Evolutionary conservation across 1,140 invertebrate species (phyloP).

Genomic region (Camponotus floridanus): DNA sequence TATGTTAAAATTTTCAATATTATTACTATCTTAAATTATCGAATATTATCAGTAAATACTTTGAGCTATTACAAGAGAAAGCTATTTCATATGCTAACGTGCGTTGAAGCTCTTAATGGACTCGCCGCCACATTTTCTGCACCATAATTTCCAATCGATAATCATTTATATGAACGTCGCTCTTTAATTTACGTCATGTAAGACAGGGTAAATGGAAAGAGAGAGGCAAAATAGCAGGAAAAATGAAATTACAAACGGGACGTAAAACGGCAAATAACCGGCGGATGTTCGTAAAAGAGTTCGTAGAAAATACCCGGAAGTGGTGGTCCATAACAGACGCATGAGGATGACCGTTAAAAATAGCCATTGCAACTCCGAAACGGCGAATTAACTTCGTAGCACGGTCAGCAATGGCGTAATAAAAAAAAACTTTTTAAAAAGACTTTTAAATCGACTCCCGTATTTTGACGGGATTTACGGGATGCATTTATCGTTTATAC

Average conservation of each 20-base stretch:
- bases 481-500: slow-evolving; percentile 14
- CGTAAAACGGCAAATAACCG: slow-evolving; percentile 40
- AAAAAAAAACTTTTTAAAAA: slow-evolving; percentile 43
- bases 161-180: slow-evolving; percentile 33
- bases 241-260: slow-evolving; percentile 49
- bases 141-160: slow-evolving; percentile 31
- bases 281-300: slow-evolving; percentile 34
- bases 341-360: slow-evolving; percentile 11
- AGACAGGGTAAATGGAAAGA: slow-evolving; percentile 31
- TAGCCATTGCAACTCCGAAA: slow-evolving; percentile 11
- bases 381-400: slow-evolving; percentile 38
- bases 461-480: background rate
- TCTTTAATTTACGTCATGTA: slow-evolving; percentile 42
- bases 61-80: slow-evolving; percentile 41
- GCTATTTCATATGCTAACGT: background rate
- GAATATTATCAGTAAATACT: background rate
- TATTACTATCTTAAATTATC: background rate
- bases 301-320: slow-evolving; percentile 44
- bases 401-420: background rate
- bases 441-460: slow-evolving; percentile 8
- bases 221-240: background rate
- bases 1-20: background rate
- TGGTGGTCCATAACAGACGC: background rate
- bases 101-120: slow-evolving; percentile 31
- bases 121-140: slow-evolving; percentile 35